phyloP scores from a whole-genome alignment of 2,113 vertebrate genomes.

The Vulpes ferrilata region DNA sequence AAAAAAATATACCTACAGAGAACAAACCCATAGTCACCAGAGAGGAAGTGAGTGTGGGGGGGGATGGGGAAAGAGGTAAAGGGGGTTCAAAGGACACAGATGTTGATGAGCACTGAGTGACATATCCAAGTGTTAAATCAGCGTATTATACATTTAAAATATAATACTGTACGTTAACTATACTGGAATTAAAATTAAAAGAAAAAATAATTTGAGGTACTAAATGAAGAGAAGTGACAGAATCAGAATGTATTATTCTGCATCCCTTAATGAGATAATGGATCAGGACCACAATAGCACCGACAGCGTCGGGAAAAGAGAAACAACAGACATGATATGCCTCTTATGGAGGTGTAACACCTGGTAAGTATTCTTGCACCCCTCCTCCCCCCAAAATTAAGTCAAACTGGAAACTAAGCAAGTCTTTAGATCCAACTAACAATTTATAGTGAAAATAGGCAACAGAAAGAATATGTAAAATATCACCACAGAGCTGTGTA shows the following conservation, averaged over 20 bases:
- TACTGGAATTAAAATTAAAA: background rate
- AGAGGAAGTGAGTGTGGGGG: background rate
- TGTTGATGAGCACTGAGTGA: background rate
- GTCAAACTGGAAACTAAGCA: background rate
- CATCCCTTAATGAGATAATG: background rate
- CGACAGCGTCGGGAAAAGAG: background rate
- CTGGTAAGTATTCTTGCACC: background rate
- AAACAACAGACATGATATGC: background rate
- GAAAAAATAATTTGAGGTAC: background rate
- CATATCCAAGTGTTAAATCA: background rate
- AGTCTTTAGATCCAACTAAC: background rate
- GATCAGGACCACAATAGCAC: background rate
- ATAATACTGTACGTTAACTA: background rate
- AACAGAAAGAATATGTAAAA: background rate
- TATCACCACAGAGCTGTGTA: background rate
- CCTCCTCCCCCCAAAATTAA: background rate
- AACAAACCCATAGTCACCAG: background rate
- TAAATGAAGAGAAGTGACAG: background rate
- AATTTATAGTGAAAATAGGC: background rate
- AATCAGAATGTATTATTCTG: background rate
- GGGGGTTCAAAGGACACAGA: background rate
- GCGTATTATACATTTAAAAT: rapidly evolving
- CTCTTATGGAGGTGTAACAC: background rate
- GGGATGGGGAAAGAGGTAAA: background rate
- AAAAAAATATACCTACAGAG: background rate